These are phyloP conservation scores for Emmelina monodactyla DNA, from an alignment of 2,888 invertebrate species.

Conservation along the genomic window DNA sequence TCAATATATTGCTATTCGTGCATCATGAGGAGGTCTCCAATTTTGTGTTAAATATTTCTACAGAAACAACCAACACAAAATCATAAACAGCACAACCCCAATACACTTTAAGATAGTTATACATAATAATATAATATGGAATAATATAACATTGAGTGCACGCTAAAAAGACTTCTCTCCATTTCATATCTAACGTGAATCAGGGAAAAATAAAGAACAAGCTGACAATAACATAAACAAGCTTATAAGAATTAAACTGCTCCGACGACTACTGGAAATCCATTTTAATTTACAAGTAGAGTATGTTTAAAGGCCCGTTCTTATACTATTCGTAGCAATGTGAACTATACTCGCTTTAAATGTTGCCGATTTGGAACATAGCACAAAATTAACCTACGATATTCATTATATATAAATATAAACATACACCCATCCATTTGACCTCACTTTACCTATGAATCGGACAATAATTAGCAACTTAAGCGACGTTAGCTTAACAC, in stretches of 20 bases:
- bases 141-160: conserved; percentile 55
- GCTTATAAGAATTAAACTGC: too few species aligned
- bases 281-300: conserved; percentile 6
- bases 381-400: conserved; percentile 62
- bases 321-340: not conserved
- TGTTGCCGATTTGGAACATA: conserved; percentile 34
- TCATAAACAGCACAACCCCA: conserved; percentile 43
- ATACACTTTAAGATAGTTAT: conserved; percentile 27
- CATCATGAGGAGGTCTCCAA: too few species aligned
- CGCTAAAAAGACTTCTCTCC: conserved; percentile 27
- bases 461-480: not conserved
- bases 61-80: conserved; percentile 42
- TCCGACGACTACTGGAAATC: not conserved
- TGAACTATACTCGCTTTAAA: conserved; percentile 6
- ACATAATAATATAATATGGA: conserved; percentile 18
- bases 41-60: conserved; percentile 44
- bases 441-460: conserved; percentile 8
- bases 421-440: conserved; percentile 54
- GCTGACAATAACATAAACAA: conserved; percentile 41
- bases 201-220: conserved; percentile 34
- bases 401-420: conserved; percentile 61
- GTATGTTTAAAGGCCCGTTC: conserved; percentile 17
- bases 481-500: too few species aligned
- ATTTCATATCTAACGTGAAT: conserved; percentile 47
- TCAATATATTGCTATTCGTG: too few species aligned